Evolutionary conservation across 2,113 vertebrate species (phyloP).

Genomic region (Bubo scandiacus): DNA sequence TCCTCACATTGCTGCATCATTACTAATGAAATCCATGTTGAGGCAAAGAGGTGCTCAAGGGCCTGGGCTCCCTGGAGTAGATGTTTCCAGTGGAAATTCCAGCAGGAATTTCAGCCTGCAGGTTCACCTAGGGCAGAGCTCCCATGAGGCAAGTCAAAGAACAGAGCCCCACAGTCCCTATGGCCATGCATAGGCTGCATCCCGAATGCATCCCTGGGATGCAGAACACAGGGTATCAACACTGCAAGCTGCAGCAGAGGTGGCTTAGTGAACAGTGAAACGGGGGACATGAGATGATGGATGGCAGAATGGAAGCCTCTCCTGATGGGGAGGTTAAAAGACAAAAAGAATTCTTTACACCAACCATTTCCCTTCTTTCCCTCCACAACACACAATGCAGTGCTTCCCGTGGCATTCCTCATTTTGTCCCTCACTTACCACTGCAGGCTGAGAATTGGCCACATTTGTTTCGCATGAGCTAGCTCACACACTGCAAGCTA

Average conservation of each 20-base stretch:
- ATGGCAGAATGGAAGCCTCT: not conserved
- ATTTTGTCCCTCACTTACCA: not conserved
- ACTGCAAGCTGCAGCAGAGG: not conserved
- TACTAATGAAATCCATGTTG: not conserved
- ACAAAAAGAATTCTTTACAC: not conserved
- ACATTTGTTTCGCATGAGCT: fast-evolving
- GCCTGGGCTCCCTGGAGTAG: not conserved
- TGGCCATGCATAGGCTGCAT: fast-evolving
- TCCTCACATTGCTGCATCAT: not conserved
- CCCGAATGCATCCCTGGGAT: not conserved
- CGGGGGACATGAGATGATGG: too few species aligned
- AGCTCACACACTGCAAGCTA: not conserved
- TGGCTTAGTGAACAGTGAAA: not conserved
- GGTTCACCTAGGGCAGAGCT: not conserved
- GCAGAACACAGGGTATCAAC: not conserved
- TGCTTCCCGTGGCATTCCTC: not conserved
- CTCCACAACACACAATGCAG: not conserved
- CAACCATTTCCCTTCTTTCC: not conserved
- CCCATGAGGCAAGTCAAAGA: not conserved
- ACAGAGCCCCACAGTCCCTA: too few species aligned
- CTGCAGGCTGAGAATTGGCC: not conserved
- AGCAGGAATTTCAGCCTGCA: not conserved
- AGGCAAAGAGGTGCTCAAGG: not conserved
- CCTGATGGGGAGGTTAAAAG: not conserved
- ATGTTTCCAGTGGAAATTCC: not conserved